Evolutionary conservation across 1,140 invertebrate genomes (phyloP), one percentile per base, ranked within the genome.

Genomic region (Oncopeltus fasciatus): DNA sequence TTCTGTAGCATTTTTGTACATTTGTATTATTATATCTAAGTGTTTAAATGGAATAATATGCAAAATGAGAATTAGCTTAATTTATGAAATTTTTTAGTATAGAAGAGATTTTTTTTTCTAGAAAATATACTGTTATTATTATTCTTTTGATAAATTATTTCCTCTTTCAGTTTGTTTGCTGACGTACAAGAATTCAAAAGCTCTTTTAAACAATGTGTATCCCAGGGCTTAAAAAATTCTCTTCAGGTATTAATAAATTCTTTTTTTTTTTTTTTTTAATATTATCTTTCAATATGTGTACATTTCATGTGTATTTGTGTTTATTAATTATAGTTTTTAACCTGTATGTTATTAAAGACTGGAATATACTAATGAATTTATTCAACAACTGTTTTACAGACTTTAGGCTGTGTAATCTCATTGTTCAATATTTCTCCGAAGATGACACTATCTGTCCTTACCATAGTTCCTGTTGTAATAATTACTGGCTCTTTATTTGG

Each of bases 151-250:
- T n/a, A n/a, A n/a, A n/a, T 38, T 38, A 38, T 38, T 38, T 38
- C 14, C 31, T 53, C 4, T 77, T 78, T 60, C 68, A 87, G 88
- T 70, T 74, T 97, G 60, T 95, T 92, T 26, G 82, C 85, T 66
- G 94, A 98, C 78, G 86, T 97, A 20, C 94, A 97, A 74, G 93
- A 97, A 69, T 97, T 97, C 70, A 97, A 98, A 76, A 93, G 92
- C 68, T 88, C 88, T 3, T 97, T 97, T 70, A 97, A 97, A 74
- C 81, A 87, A 65, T 87, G 84, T 51, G 83, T 97, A 61, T 90
- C 92, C 3, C 90, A 93, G 72, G 93, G 94, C 1, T 70, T 96
- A 43, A 77, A 88, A 67, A 91, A 88, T 61, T 72, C 80, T 16
- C 86, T 90, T 12, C 92, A 95, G 20, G 69, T 75, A 20, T n/a